A percentile compares a stretch with the other conserved stretches of the same genome.
Conservation (phyloP, 2,888 invertebrate genomes). For the Chelonus formosanus region DNA sequence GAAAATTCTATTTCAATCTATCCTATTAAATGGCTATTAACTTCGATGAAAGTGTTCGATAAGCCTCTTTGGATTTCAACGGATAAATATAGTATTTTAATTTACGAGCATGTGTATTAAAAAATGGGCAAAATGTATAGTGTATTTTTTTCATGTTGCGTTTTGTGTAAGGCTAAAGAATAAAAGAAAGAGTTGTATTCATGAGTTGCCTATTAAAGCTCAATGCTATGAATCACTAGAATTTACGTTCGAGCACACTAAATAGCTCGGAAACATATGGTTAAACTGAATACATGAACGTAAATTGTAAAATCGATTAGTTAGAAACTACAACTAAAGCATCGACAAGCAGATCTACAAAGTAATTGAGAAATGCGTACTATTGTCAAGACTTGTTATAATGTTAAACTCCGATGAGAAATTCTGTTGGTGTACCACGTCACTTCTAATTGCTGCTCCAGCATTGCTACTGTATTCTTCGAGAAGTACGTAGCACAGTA, state of each 20-base stretch:
- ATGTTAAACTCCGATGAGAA: constrained; percentile 42
- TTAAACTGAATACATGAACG: constrained; percentile 16
- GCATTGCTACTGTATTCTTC: constrained; percentile 59
- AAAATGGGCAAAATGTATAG: no score
- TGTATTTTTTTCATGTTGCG: no score
- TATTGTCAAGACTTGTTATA: constrained; percentile 42
- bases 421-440: constrained; percentile 52
- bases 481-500: constrained; percentile 62
- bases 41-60: constrained; percentile 28
- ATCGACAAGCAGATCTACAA: constrained; percentile 18
- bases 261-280: constrained; percentile 27
- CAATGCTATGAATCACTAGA: constrained; percentile 18
- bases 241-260: constrained; percentile 12
- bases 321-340: constrained; percentile 8
- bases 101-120: no score
- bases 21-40: constrained; percentile 31
- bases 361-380: constrained; percentile 44
- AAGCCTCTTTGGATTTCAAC: constrained; percentile 9
- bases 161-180: not conserved
- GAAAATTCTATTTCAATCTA: constrained; percentile 5
- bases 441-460: constrained; percentile 56
- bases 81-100: not conserved
- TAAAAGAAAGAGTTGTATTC: constrained; percentile 1
- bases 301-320: constrained; percentile 24
- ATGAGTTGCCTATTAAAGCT: constrained; percentile 18